Evolutionary conservation across 2,113 vertebrate genomes (phyloP).

Genomic region (Porphyrio hochstetteri): DNA sequence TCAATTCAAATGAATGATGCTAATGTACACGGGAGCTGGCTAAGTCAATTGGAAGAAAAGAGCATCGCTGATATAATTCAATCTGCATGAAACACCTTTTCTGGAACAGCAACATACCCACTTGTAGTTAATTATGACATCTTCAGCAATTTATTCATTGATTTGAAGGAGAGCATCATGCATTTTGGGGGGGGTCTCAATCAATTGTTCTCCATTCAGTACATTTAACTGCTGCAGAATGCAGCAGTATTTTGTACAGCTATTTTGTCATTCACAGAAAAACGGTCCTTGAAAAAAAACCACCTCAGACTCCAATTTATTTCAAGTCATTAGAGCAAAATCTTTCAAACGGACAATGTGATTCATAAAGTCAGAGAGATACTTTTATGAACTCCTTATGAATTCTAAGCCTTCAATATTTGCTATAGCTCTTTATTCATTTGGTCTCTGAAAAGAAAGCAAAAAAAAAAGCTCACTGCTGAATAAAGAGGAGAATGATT

Average conservation of each 20-base stretch:
- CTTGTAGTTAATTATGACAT: not conserved
- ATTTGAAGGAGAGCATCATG: not conserved
- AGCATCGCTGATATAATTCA: not conserved
- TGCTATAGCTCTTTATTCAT: slow-evolving; percentile 14
- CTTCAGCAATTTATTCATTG: not conserved
- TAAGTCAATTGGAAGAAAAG: not conserved
- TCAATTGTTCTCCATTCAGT: not conserved
- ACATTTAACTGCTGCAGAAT: not conserved
- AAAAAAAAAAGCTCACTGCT: not conserved
- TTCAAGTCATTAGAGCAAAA: slow-evolving; percentile 43
- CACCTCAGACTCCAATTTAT: slow-evolving; percentile 19
- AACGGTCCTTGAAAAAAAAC: not conserved
- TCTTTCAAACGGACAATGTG: not conserved
- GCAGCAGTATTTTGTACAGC: not conserved
- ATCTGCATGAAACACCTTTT: not conserved
- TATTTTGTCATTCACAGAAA: not conserved
- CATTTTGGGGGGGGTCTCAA: not conserved
- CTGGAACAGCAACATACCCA: not conserved
- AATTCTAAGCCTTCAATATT: slow-evolving; percentile 50
- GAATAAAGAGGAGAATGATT: slow-evolving; percentile 12
- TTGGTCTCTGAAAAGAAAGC: not conserved
- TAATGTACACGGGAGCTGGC: not conserved
- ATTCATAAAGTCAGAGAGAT: slow-evolving; percentile 20
- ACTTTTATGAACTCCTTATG: not conserved
- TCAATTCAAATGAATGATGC: not conserved